phyloP scores from a whole-genome alignment of 2,797 vertebrate species.

The Enteromius radiatus region DNA sequence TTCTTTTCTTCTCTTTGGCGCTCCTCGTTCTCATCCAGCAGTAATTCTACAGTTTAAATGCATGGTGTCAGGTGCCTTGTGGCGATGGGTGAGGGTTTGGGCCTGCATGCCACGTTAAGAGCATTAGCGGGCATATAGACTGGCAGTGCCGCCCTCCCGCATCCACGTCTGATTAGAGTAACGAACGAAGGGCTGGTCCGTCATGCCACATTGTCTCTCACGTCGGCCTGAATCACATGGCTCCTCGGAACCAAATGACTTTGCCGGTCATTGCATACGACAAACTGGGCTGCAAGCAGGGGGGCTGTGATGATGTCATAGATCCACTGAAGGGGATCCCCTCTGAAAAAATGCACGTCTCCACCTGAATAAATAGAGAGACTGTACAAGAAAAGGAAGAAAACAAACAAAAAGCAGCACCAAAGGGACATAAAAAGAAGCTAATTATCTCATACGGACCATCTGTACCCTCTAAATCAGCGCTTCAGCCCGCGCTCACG shows the following conservation, averaged over 20 bases:
- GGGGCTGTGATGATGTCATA: constrained; percentile 74
- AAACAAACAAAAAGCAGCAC: constrained; percentile 10
- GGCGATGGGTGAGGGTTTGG: constrained; percentile 77
- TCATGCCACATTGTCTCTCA: constrained; percentile 75
- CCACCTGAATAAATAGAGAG: constrained; percentile 13
- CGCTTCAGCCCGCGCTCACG: constrained; percentile 24
- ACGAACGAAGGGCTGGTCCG: constrained; percentile 71
- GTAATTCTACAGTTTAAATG: constrained; percentile 70
- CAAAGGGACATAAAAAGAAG: background rate
- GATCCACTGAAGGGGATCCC: constrained; percentile 47
- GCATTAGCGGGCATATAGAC: constrained; percentile 73
- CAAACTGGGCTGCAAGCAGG: constrained; percentile 81
- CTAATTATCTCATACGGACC: constrained; percentile 18
- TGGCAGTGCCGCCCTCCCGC: constrained; percentile 56
- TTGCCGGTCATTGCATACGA: constrained; percentile 84
- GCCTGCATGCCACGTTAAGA: constrained; percentile 71
- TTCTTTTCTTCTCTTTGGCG: constrained; percentile 40
- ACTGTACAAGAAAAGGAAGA: background rate
- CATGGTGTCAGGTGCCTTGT: constrained; percentile 83
- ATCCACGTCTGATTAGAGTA: constrained; percentile 78
- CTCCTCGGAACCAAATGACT: constrained; percentile 81
- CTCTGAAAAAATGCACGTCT: constrained; percentile 48
- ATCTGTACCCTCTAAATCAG: constrained; percentile 16
- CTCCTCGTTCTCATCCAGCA: constrained; percentile 34
- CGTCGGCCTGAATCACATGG: constrained; percentile 85